These are phyloP conservation scores for Coenonympha glycerion DNA, from an alignment of 2,888 invertebrate genomes.

Conservation along the genomic window DNA sequence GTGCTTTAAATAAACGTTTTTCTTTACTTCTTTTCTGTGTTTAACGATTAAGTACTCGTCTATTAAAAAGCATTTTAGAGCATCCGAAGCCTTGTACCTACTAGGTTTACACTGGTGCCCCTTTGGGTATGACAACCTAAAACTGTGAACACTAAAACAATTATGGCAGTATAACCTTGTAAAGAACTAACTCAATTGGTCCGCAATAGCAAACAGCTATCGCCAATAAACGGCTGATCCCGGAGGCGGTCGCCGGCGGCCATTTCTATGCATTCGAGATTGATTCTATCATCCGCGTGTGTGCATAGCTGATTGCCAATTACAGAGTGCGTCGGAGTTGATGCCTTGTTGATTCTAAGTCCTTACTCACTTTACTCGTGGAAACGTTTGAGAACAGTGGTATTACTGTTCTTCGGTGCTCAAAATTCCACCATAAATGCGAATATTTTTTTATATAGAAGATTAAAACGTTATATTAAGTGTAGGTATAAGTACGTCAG, in stretches of 20 bases:
- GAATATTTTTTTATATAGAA: too few relatives aligned
- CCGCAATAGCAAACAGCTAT: constrained; percentile 34
- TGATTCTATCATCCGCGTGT: constrained; percentile 46
- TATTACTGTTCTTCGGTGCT: too few relatives aligned
- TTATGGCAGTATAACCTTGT: background rate
- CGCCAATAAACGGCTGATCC: constrained; percentile 27
- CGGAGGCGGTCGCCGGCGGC: constrained; percentile 38
- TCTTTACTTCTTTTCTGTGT: too few relatives aligned
- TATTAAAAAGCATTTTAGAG: too few relatives aligned
- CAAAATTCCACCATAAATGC: background rate
- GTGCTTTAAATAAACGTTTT: too few relatives aligned
- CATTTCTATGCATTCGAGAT: constrained; percentile 66
- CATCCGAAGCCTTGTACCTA: too few relatives aligned
- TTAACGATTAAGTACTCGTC: too few relatives aligned
- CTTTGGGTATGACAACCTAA: too few relatives aligned
- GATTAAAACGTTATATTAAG: too few relatives aligned
- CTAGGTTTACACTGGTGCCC: too few relatives aligned
- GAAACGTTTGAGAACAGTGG: background rate
- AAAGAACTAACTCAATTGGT: constrained; percentile 13
- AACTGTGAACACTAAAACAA: too few relatives aligned
- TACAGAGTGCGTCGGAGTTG: constrained; percentile 14
- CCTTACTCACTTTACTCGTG: background rate
- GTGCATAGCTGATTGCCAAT: constrained; percentile 28
- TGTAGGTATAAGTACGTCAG: too few relatives aligned
- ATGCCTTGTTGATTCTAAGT: constrained; percentile 5